Percentiles rank a stretch among this genome's conserved stretches.
phyloP scores from a whole-genome alignment of 2,888 invertebrate species.

The Scaptomyza cyrtandrae region DNA sequence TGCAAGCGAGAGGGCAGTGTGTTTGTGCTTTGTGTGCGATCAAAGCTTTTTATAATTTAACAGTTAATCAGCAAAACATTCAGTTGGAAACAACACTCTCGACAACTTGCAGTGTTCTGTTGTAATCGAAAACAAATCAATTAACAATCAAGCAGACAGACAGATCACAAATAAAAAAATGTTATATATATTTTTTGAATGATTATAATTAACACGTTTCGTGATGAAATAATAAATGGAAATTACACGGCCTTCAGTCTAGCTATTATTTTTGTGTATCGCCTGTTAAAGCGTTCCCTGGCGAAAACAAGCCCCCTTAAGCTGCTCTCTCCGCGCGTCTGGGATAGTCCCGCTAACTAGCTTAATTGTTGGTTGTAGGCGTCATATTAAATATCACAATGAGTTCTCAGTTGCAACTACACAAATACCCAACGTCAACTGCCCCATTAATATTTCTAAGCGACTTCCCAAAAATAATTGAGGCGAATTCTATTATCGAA shows the following conservation, averaged over 20 bases:
- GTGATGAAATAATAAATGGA: constrained; percentile 66
- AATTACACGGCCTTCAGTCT: constrained; percentile 50
- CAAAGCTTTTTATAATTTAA: constrained; percentile 35
- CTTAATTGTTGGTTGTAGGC: constrained; percentile 19
- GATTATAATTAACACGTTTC: constrained; percentile 15
- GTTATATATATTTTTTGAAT: constrained; percentile 13
- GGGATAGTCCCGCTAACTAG: background rate
- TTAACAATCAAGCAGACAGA: constrained; percentile 34
- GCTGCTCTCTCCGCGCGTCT: background rate
- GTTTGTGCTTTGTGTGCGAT: constrained; percentile 12
- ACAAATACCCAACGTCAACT: constrained; percentile 13
- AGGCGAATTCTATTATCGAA: constrained; percentile 23
- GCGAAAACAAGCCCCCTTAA: constrained; percentile 37
- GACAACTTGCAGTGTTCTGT: constrained; percentile 40
- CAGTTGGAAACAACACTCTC: constrained; percentile 60
- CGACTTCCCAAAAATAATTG: constrained; percentile 18
- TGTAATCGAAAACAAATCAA: constrained; percentile 56
- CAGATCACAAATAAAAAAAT: constrained; percentile 36
- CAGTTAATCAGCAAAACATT: constrained; percentile 66
- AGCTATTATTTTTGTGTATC: constrained; percentile 38
- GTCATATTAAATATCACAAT: constrained; percentile 21
- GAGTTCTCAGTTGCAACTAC: constrained; percentile 31
- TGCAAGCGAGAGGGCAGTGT: constrained; percentile 35
- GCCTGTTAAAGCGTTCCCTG: constrained; percentile 38
- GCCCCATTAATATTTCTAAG: constrained; percentile 22